phyloP scores from a whole-genome alignment of 2,888 invertebrate genomes.

The Ferrisia virgata region DNA sequence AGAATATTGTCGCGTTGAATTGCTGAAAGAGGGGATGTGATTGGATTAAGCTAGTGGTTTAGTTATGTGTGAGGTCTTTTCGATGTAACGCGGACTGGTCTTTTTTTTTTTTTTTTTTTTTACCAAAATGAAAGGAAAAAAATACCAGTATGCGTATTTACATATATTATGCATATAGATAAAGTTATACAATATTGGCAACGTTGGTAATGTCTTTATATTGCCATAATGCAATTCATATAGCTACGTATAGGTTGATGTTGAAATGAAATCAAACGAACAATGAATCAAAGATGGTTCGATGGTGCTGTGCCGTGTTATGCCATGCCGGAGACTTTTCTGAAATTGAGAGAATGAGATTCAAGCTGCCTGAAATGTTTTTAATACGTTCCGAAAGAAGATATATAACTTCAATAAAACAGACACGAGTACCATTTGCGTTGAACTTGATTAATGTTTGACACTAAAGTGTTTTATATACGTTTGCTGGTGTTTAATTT shows the following conservation, averaged over 20 bases:
- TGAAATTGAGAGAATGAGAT: neutral
- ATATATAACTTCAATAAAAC: constrained; percentile 29
- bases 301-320: neutral
- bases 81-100: no score
- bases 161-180: no score
- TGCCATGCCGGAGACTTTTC: neutral
- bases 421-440: constrained; percentile 17
- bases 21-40: no score
- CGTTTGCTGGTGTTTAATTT: neutral
- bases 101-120: no score
- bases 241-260: neutral
- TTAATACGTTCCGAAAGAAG: neutral
- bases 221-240: neutral
- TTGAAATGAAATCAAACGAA: neutral
- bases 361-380: neutral
- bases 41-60: no score
- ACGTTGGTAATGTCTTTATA: neutral
- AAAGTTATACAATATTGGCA: no score
- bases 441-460: constrained; percentile 29
- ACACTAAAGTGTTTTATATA: constrained; percentile 27
- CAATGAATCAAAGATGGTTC: neutral
- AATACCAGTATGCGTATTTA: no score
- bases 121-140: no score
- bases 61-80: no score
- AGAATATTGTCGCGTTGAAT: no score